Conservation (phyloP, 37 sponge, comb jelly and placozoan species). For the Ianthella basta region DNA sequence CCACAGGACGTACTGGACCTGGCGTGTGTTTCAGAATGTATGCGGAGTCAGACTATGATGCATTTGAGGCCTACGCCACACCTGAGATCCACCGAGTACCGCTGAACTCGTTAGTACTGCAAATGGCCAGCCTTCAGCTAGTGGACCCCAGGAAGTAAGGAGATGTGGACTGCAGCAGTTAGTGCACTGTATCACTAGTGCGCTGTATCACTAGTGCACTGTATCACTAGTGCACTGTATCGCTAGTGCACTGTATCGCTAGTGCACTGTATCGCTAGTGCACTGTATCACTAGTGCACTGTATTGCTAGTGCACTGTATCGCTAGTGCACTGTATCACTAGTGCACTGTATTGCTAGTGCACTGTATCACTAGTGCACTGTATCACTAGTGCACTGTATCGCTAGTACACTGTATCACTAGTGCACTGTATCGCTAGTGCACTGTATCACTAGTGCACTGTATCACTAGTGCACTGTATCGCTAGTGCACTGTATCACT, state of each 20-base stretch:
- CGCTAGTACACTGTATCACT: background rate
- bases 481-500: too few species aligned
- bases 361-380: background rate
- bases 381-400: background rate
- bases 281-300: background rate
- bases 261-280: background rate
- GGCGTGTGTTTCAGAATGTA: slow-evolving; percentile 96
- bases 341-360: background rate
- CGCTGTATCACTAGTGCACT: background rate
- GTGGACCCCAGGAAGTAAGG: slow-evolving; percentile 72
- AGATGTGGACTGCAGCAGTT: too few species aligned
- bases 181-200: background rate
- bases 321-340: background rate
- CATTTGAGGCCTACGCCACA: slow-evolving; percentile 87
- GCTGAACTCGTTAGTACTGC: slow-evolving; percentile 89
- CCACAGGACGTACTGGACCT: slow-evolving; percentile 90
- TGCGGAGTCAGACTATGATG: slow-evolving; percentile 82
- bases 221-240: background rate
- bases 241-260: background rate
- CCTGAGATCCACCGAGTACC: slow-evolving; percentile 93
- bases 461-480: too few species aligned
- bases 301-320: too few species aligned
- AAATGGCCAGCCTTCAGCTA: slow-evolving; percentile 59
- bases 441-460: too few species aligned
- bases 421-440: background rate